Evolutionary conservation across 2,888 invertebrate species (phyloP), one percentile per base, ranked within the genome.

Genomic region (Phyllotreta striolata): DNA sequence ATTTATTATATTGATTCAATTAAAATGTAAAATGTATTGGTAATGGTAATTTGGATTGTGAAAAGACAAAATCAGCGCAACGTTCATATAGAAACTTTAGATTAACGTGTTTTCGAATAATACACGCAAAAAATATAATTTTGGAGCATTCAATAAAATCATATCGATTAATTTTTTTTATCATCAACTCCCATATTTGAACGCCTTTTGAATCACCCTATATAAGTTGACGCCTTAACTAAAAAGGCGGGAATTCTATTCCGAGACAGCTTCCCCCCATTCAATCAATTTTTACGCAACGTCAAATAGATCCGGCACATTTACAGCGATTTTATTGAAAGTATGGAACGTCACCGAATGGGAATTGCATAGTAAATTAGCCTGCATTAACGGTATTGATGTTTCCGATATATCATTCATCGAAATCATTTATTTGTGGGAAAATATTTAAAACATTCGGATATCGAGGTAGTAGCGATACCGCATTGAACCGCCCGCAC

Each of bases 401-500:
- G 40, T 10, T 51, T 59, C 38, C 6, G 35, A 40, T 9, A 44
- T 60, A 43, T n/a, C 35, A 24, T 37, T 3, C 6, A 7, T 7
- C n/a, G 40, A 55, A 46, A 40, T 61, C 24, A 24, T 35, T 55
- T 52, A 14, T 55, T 47, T 44, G 34, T n/a, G 9, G 1, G 34
- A 38, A 52, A 38, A 41, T 14, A 46, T 61, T 54, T 61, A 46
- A 61, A 46, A 14, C 12, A 34, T 46, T 61, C 40, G 35, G 38
- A 12, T 46, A 43, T 39, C 34, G 10, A 41, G 12, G 41, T 35
- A 55, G 55, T 55, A 46, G 46, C 55, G 44, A 55, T 55, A 38
- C 61, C 55, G 61, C 61, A 61, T 54, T 61, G 47, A 47, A 54
- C 52, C 61, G 61, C 61, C 61, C 61, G 61, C 61, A 61, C 61